Conservation (phyloP, 2,888 invertebrate species). For the Troides aeacus region DNA sequence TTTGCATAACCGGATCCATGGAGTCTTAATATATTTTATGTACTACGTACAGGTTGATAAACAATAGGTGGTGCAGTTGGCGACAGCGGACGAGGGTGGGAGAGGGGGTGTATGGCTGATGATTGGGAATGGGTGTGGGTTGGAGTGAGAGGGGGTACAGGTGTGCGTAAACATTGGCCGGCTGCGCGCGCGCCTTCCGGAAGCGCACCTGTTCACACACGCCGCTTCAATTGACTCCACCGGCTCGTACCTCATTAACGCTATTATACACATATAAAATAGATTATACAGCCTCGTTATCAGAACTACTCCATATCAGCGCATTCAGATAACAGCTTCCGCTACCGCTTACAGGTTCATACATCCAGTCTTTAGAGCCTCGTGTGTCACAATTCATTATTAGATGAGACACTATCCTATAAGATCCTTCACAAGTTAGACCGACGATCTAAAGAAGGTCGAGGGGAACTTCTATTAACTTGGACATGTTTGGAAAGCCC, state of each 20-base stretch:
- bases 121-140: not conserved
- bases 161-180: slow-evolving; percentile 30
- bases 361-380: too few relatives aligned
- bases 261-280: slow-evolving; percentile 13
- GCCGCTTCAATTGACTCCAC: slow-evolving; percentile 13
- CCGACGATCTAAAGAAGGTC: too few relatives aligned
- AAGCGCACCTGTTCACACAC: slow-evolving; percentile 33
- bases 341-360: too few relatives aligned
- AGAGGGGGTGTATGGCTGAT: not conserved
- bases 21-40: too few relatives aligned
- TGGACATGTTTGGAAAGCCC: too few relatives aligned
- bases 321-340: not conserved
- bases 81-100: not conserved
- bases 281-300: not conserved
- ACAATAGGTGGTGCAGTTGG: not conserved
- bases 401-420: too few relatives aligned
- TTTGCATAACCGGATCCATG: too few relatives aligned
- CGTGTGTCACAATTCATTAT: too few relatives aligned
- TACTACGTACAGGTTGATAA: not conserved
- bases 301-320: not conserved
- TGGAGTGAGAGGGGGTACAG: not conserved
- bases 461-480: too few relatives aligned
- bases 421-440: too few relatives aligned
- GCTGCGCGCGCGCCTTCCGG: slow-evolving; percentile 24
- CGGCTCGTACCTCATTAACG: slow-evolving; percentile 7